Evolutionary conservation across 2,888 invertebrate genomes (phyloP), one percentile per base, ranked within the genome.

Genomic region (Saturnia pavonia): DNA sequence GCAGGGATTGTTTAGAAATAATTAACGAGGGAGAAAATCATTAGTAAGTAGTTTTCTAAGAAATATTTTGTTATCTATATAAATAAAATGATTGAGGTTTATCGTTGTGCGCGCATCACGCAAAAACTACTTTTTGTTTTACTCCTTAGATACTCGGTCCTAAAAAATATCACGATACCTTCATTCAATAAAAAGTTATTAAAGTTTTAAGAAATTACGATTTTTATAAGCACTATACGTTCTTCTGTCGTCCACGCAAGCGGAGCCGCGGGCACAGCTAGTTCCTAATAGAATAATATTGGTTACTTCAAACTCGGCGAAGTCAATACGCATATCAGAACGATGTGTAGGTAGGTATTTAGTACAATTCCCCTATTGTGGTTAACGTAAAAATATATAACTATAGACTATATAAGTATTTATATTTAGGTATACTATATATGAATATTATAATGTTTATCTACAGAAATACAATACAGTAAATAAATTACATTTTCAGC

Each of bases 1-100:
- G 65, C 12, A 40, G 16, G 40, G 19, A 67, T 67, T 67, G 67
- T 48, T 48, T 25, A 48, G 42, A 42, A 45, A 70, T 68, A 54
- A 68, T 27, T 67, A 4, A 40, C 43, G 34, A 66, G 67, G n/a
- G n/a, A 66, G n/a, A 42, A 54, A 51, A 51, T 51, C 40, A 60
- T 25, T 48, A n/a, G 51, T 45, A 42, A 45, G 40, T 19, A 42
- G 1, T 19, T n/a, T n/a, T n/a, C n/a, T n/a, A n/a, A n/a, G 51
- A 51, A 51, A 45, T 16, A 45, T 45, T 45, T n/a, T n/a, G n/a
- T n/a, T n/a, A n/a, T n/a, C n/a, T n/a, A n/a, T n/a, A n/a, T n/a
- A n/a, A n/a, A n/a, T n/a, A n/a, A n/a, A n/a, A n/a, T n/a, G n/a
- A n/a, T n/a, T n/a, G n/a, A n/a, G n/a, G n/a, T n/a, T n/a, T n/a